phyloP scores from a whole-genome alignment of 2,888 invertebrate species.

The Serrognathus titanus region DNA sequence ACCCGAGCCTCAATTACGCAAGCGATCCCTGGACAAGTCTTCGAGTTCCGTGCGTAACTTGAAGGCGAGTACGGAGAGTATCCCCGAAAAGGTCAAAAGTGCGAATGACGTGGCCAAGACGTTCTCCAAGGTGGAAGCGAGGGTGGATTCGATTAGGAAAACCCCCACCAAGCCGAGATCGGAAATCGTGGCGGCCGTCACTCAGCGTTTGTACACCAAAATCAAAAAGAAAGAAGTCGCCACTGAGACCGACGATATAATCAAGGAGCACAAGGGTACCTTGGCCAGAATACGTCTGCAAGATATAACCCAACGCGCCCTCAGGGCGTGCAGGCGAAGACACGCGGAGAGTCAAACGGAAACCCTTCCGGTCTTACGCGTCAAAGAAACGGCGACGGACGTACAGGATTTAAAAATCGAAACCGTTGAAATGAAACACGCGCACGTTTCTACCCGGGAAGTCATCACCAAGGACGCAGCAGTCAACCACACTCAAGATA shows the following conservation, averaged over 20 bases:
- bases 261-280: slow-evolving; percentile 16
- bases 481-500: slow-evolving; percentile 46
- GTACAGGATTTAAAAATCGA: slow-evolving; percentile 54
- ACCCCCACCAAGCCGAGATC: slow-evolving; percentile 53
- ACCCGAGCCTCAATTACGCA: slow-evolving; percentile 26
- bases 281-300: slow-evolving; percentile 55
- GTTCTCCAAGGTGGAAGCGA: slow-evolving; percentile 32
- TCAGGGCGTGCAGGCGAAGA: slow-evolving; percentile 53
- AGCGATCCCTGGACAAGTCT: slow-evolving; percentile 34
- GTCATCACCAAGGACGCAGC: slow-evolving; percentile 50
- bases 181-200: slow-evolving; percentile 69
- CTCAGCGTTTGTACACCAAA: slow-evolving; percentile 64
- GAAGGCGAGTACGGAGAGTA: neutral
- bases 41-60: slow-evolving; percentile 11
- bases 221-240: slow-evolving; percentile 52
- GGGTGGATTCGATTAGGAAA: slow-evolving; percentile 36
- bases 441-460: slow-evolving; percentile 45
- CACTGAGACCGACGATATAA: slow-evolving; percentile 40
- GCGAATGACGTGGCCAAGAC: neutral
- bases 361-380: slow-evolving; percentile 49
- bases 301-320: slow-evolving; percentile 58
- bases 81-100: neutral
- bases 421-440: slow-evolving; percentile 42
- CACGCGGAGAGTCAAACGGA: slow-evolving; percentile 60
- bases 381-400: slow-evolving; percentile 58